Base-by-base conservation (phyloP, 2,113 vertebrate genomes). In the Pica pica region DNA sequence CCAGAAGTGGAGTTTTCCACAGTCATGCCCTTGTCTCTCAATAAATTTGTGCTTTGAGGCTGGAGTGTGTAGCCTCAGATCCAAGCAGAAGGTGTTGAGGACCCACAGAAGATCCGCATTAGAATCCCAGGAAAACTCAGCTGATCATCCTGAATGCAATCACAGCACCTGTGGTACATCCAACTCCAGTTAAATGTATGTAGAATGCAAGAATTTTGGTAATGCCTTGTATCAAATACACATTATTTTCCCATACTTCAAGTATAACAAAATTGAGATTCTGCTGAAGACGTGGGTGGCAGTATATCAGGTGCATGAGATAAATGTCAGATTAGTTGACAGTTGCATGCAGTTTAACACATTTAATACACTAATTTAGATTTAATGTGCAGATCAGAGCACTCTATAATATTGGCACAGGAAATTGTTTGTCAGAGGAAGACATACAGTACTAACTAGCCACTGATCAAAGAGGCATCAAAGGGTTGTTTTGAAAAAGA, bases 321-420 rank as follows among this genome's bases (percentile, higher is more conserved):
- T 55, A 83, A 96, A 70, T 89, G 83, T 90, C 83, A 90, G 52
- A 86, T 75, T 75, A 89, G 31, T 60, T 93, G 93, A 93, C 56
- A 92, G 79, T 61, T 86, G 28, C 21, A 59, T 35, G 19, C 44
- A 49, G n/a, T 75, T 93, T 87, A 94, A 68, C 76, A 61, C 63
- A 65, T 91, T 95, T 77, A 87, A 89, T 83, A 89, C 27, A 74
- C 47, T 94, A 95, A 95, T 87, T 96, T 90, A 79, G 59, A 67
- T 88, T 90, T 87, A 95, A 93, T 95, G 71, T 90, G 85, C 44
- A 35, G 94, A 90, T 86, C 88, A 78, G 44, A 88, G 64, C 44
- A 52, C 33, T 83, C 23, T 33, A 3, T 46, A 92, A 81, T 88
- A 75, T 49, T 81, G 57, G 47, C 79, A 86, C 35, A 80, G 67